phyloP scores from a whole-genome alignment of 2,888 invertebrate genomes.

The Drosophila maculinotata region DNA sequence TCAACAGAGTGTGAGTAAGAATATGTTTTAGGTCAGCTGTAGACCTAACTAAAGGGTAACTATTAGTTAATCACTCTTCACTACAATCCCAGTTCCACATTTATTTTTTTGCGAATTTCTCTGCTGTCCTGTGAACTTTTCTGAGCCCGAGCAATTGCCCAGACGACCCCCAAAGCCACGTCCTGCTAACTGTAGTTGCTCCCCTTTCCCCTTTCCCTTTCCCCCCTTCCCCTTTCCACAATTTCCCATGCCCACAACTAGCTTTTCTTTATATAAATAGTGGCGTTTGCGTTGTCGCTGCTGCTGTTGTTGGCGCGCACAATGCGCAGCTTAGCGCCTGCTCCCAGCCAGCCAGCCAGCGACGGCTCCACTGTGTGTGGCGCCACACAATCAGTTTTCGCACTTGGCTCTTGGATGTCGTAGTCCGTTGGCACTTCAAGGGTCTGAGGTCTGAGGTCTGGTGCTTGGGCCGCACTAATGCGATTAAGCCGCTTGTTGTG shows the following conservation, averaged over 20 bases:
- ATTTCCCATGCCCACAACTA: slow-evolving; percentile 36
- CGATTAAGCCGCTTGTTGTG: slow-evolving; percentile 83
- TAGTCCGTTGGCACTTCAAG: slow-evolving; percentile 22
- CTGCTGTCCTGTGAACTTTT: slow-evolving; percentile 53
- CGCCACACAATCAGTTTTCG: slow-evolving; percentile 78
- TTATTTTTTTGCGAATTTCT: slow-evolving; percentile 17
- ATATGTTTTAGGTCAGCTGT: too few relatives aligned
- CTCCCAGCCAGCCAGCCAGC: slow-evolving; percentile 27
- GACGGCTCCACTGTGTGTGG: slow-evolving; percentile 28
- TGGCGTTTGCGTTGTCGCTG: slow-evolving; percentile 45
- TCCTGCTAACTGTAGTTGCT: slow-evolving; percentile 38
- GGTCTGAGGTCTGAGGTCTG: slow-evolving; percentile 11
- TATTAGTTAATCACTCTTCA: neutral
- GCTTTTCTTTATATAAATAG: slow-evolving; percentile 77
- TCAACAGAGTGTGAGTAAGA: too few relatives aligned
- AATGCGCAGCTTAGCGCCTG: slow-evolving; percentile 68
- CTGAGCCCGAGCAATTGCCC: slow-evolving; percentile 65
- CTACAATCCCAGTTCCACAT: too few relatives aligned
- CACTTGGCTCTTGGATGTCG: slow-evolving; percentile 61
- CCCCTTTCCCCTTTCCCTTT: neutral
- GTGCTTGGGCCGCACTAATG: slow-evolving; percentile 68
- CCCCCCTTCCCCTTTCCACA: neutral
- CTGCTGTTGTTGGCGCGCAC: slow-evolving; percentile 50
- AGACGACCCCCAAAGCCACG: slow-evolving; percentile 24
- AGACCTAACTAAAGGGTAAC: too few relatives aligned